Evolutionary conservation across 2,888 invertebrate species (phyloP), one percentile per base, ranked within the genome.

Genomic region (Leptinotarsa juncta): DNA sequence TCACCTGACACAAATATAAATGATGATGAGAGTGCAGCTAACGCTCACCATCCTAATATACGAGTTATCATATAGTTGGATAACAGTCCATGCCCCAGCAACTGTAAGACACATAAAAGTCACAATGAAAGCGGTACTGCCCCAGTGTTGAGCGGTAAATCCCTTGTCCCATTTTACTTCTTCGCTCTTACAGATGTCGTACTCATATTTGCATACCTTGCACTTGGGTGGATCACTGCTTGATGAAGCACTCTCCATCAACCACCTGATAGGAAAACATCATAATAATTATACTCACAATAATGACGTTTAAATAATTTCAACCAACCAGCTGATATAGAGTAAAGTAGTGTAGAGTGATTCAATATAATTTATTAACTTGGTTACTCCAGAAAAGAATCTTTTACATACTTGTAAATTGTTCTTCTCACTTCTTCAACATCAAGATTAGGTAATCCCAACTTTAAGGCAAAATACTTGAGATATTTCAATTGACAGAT

Each of bases 151-250:
- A 55, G 93, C 90, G 26, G 95, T 96, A 87, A 96, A 94, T 51
- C 95, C 94, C 83, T 93, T 92, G 86, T 95, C 94, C 95, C 95
- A 95, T 81, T 94, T 94, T 86, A 95, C 91, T 90, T 92, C 91
- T 82, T 91, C 94, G 1, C 93, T 92, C 83, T 93, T 92, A 85
- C 94, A 93, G 55, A 95, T 94, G 82, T 94, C 93, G 88, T 96
- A 96, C 2, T 93, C 92, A 66, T 93, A 93, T 79, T 94, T 94
- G 89, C 96, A 97, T 1, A 97, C 96, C 87, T 96, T 95, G 88
- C 96, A 96, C 72, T 92, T 91, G 23, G 85, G 79, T 0, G 82
- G 77, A 76, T 85, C 86, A 71, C 79, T 81, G 20, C 80, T 80
- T 10, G 85, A 81, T 2, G 86, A 82, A 5, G 86, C 81, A 77